These are phyloP conservation scores for Xestoiulus laeticollis DNA, from an alignment of 2,888 invertebrate genomes.

Conservation along the genomic window DNA sequence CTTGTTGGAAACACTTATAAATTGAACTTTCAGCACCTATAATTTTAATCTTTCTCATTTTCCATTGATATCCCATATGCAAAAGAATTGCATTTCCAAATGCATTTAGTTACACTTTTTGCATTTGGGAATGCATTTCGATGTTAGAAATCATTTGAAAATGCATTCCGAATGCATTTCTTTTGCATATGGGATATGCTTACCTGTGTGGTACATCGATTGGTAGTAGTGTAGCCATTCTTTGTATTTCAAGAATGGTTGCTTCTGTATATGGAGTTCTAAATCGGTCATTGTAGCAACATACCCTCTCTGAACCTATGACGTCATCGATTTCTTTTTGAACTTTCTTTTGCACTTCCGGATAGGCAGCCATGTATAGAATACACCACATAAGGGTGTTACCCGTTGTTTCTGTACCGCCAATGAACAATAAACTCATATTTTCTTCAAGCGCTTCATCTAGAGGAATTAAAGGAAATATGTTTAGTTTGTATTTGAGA, in stretches of 20 bases:
- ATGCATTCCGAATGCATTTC: no score
- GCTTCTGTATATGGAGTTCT: constrained; percentile 53
- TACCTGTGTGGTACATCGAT: constrained; percentile 52
- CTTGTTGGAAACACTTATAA: no score
- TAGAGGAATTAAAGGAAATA: not conserved
- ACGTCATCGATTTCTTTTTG: constrained; percentile 52
- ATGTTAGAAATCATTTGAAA: no score
- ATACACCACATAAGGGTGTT: constrained; percentile 52
- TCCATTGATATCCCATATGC: no score
- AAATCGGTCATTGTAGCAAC: constrained; percentile 40
- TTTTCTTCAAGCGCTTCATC: not conserved
- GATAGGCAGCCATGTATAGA: constrained; percentile 42
- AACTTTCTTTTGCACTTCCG: constrained; percentile 53
- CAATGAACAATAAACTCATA: constrained; percentile 6
- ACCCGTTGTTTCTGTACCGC: constrained; percentile 51
- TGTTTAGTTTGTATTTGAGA: no score
- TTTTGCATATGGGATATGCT: not conserved
- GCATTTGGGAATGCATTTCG: no score
- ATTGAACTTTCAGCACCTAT: no score
- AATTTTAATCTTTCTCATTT: no score
- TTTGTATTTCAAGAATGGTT: constrained; percentile 50
- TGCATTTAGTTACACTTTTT: no score
- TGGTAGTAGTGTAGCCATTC: constrained; percentile 49
- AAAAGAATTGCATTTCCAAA: no score
- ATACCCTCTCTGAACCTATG: constrained; percentile 47